A percentile compares a stretch with the other conserved stretches of the same genome.
These are phyloP conservation scores for Colius striatus DNA, from an alignment of 2,113 vertebrate genomes.

Conservation along the genomic window DNA sequence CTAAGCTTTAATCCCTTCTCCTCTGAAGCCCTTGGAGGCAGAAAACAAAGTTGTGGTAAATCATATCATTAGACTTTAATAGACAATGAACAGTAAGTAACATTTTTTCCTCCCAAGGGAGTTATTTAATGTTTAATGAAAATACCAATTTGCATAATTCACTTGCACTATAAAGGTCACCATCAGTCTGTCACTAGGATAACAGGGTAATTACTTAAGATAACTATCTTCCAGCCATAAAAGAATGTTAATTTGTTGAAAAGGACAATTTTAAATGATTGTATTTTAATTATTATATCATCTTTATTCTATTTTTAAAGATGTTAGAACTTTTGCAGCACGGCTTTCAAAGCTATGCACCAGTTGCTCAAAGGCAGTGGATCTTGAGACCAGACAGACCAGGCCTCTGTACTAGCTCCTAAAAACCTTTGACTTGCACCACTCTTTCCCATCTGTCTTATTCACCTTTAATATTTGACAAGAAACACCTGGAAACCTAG, in stretches of 20 bases:
- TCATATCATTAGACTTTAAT: slow-evolving; percentile 44
- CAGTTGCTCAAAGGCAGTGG: neutral
- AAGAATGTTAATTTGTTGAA: slow-evolving; percentile 53
- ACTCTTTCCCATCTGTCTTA: neutral
- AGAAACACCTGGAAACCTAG: neutral
- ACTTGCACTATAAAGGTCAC: slow-evolving; percentile 58
- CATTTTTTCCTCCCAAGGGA: slow-evolving; percentile 50
- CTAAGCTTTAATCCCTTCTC: slow-evolving; percentile 32
- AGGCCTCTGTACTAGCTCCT: neutral
- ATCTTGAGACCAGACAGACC: neutral
- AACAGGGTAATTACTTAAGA: slow-evolving; percentile 58
- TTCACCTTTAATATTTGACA: neutral
- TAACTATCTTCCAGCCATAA: slow-evolving; percentile 36
- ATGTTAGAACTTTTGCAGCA: neutral
- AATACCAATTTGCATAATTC: slow-evolving; percentile 69
- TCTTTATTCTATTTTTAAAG: slow-evolving; percentile 25
- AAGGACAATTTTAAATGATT: slow-evolving; percentile 38
- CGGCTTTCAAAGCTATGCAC: neutral
- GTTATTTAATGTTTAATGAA: slow-evolving; percentile 72
- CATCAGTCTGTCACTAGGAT: slow-evolving; percentile 39
- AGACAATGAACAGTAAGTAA: slow-evolving; percentile 35
- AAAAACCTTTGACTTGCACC: neutral
- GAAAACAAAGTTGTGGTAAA: slow-evolving; percentile 58
- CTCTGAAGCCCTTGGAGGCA: slow-evolving; percentile 7
- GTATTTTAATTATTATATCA: slow-evolving; percentile 40